A percentile compares a stretch with the other conserved stretches of the same genome.
Evolutionary conservation across 2,888 invertebrate genomes (phyloP).

Genomic region (Caenorhabditis sp.): DNA sequence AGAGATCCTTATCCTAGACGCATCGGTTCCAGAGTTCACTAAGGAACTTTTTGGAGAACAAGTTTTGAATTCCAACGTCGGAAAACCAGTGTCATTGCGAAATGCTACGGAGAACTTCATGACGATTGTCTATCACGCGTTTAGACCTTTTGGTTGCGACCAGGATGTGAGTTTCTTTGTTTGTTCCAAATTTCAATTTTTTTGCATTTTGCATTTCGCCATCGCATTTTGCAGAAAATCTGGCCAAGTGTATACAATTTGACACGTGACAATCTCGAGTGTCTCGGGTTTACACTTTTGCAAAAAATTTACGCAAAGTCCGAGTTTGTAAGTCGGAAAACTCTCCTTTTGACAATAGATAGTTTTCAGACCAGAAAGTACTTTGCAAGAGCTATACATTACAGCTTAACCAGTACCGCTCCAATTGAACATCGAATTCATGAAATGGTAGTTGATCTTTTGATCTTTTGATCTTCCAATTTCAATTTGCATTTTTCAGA

Average conservation of each 20-base stretch:
- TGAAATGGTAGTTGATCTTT: conserved; percentile 45
- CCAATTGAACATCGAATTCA: conserved; percentile 54
- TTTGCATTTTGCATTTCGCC: too few relatives aligned
- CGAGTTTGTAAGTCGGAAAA: conserved; percentile 44
- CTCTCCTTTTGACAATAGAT: not conserved
- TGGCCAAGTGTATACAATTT: conserved; percentile 58
- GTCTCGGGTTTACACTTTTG: conserved; percentile 49
- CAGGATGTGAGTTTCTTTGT: conserved; percentile 34
- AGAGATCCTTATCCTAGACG: conserved; percentile 40
- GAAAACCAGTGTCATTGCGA: not conserved
- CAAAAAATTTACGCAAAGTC: conserved; percentile 39
- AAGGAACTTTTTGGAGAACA: conserved; percentile 11
- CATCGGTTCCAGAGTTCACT: conserved; percentile 32
- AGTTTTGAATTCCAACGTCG: conserved; percentile 4
- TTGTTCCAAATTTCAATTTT: not conserved
- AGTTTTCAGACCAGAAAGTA: conserved; percentile 53
- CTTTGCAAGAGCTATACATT: conserved; percentile 58
- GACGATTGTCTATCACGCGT: conserved; percentile 44
- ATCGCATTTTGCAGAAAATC: conserved; percentile 35
- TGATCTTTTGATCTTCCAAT: too few relatives aligned
- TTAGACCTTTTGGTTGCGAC: conserved; percentile 58
- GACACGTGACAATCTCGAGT: conserved; percentile 45
- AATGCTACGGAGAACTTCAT: conserved; percentile 35
- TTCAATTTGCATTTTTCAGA: conserved; percentile 16
- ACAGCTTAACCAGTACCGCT: conserved; percentile 46